Evolutionary conservation across 2,113 vertebrate genomes (phyloP).

Genomic region (Lamprologus lemairii): DNA sequence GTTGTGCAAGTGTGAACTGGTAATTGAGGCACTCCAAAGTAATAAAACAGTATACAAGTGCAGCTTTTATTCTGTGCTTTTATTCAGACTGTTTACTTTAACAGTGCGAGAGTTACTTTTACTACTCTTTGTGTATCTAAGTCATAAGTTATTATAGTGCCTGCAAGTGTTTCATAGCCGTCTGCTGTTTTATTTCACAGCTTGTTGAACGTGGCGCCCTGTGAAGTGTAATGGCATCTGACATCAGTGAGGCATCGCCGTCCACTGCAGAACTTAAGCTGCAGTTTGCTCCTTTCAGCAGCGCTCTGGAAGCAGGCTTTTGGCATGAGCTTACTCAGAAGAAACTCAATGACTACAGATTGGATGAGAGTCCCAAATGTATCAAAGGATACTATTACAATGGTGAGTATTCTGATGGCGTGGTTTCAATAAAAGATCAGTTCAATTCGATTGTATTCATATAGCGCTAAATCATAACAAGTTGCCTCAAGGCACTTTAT

Average conservation of each 20-base stretch:
- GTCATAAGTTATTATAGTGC: background rate
- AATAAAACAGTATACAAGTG: background rate
- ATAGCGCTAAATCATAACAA: background rate
- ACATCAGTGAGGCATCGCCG: constrained; percentile 1
- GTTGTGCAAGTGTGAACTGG: background rate
- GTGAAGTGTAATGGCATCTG: constrained; percentile 64
- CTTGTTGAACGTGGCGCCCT: background rate
- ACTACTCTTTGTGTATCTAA: background rate
- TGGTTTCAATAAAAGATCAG: background rate
- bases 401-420: constrained; percentile 65
- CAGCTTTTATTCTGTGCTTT: background rate
- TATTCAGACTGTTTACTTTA: background rate
- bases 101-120: background rate
- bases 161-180: background rate
- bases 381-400: constrained; percentile 95
- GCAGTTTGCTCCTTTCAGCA: constrained; percentile 92
- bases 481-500: background rate
- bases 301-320: constrained; percentile 92
- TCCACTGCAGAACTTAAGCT: constrained; percentile 62
- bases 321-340: constrained; percentile 95
- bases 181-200: background rate
- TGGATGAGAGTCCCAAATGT: constrained; percentile 85
- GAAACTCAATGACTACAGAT: constrained; percentile 88
- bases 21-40: background rate
- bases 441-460: background rate